Evolutionary conservation across 1,140 invertebrate genomes (phyloP), one percentile per base, ranked within the genome.

Genomic region (Euwallacea similis): DNA sequence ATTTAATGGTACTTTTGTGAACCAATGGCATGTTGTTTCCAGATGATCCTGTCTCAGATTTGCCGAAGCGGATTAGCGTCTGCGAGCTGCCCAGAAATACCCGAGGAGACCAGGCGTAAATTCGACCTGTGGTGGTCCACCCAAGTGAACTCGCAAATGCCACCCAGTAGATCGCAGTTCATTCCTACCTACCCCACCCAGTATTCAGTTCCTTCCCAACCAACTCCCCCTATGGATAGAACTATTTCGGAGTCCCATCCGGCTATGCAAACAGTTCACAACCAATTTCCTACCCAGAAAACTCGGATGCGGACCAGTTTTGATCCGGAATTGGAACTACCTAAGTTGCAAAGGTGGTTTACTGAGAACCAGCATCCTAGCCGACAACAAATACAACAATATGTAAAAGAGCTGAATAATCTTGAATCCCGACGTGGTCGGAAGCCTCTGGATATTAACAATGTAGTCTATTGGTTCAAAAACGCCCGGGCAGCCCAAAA

Each of bases 391-490:
- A 98, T 98, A 80, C 94, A 97, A 77, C 92, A 95, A 74, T 98
- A 97, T 82, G 94, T 98, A 11, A 89, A 93, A 59, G 95, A 98
- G 79, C 84, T 98, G 62, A 98, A 98, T 80, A 89, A 90, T 47
- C 82, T 98, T 56, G 95, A 98, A 76, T 97, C 95, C 44, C 86
- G 97, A 11, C 87, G 93, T 71, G 96, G 96, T 7, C 85, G 94
- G 50, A 97, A 98, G 79, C 95, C 95, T 0, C 84, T 98, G 21
- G 96, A 99, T 82, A 90, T 98, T 0, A 97, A 97, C 79, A 99
- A 99, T 81, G 95, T 99, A 9, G 96, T 98, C 16, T 98, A 98
- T 81, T 98, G 97, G 97, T 98, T 99, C 81, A 99, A 98, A 83
- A 98, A 99, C 81, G 96, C 97, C 0, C 86, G 97, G 64, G 97